Evolutionary conservation across 2,888 invertebrate species (phyloP), one percentile per base, ranked within the genome.

Genomic region (Caenorhabditis angaria): DNA sequence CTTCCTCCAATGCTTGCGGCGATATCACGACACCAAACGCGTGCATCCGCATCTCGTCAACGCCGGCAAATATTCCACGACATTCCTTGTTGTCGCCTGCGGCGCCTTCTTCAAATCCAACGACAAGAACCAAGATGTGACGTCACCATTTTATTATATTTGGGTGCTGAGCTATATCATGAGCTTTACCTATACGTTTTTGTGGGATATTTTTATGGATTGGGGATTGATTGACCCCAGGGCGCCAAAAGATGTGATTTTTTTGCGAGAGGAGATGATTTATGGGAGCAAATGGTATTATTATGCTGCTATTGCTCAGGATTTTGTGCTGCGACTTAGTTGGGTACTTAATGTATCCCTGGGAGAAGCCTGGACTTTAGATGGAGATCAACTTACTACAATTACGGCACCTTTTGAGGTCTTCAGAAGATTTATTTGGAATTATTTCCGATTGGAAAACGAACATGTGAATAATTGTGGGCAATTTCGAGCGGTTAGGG

Each of bases 391-490:
- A 27, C 69, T 87, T 54, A 81, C 81, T 14, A 84, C 83, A 14
- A 77, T 87, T 4, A 86, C 87, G 59, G 83, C 85, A 0, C 85
- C 85, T 18, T 72, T 87, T 35, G 87, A 87, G 75, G 80, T 85
- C 2, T 83, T 87, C 74, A 72, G 91, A 87, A 92, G 97, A 64
- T 99, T 97, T 89, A 92, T 99, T 56, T 99, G 99, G 99, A 99
- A 99, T 90, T 99, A 95, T 90, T 97, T 99, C 91, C 97, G 99
- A 0, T 89, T 99, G 85, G 99, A 99, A 90, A 99, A 99, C 90
- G 99, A 99, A 88, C 99, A 99, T 89, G 90, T 99, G 50, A 99
- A 99, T 90, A 99, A 99, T 90, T 97, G 97, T 35, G 99, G 99
- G 88, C 89, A 91, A 90, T 99, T 99, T 91, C 91, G 99, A 85